Evolutionary conservation across 1,140 invertebrate genomes (phyloP), one percentile per base, ranked within the genome.

Genomic region (Saxidomus purpurata): DNA sequence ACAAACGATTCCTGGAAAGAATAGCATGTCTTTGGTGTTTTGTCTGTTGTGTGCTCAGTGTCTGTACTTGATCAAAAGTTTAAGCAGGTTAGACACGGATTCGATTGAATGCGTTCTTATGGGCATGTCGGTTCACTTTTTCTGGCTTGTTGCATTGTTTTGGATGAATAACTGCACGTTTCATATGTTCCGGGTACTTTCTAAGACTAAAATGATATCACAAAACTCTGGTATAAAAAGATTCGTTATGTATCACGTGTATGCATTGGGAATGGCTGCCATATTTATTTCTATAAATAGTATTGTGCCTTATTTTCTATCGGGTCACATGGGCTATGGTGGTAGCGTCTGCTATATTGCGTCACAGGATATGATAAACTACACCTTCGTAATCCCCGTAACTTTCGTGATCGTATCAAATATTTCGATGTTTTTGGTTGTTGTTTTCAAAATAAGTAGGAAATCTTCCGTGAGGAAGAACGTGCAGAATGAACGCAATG

Each of bases 101-200:
- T 59, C 80, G 9, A 9, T n/a, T 2, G 8, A 34, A 63, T 82
- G 80, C 25, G 13, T 36, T n/a, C 1, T 55, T 19, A 3, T 67
- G 0, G 80, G 80, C 31, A 40, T 82, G 59, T 47, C 34, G 4
- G 9, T 67, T 11, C 80, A 82, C 25, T 82, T 61, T 43, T 22
- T n/a, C 22, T 82, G 80, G 80, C 22, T 82, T 0, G 15, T 59
- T 40, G 31, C 55, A n/a, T 63, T 82, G 36, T 82, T 82, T 25
- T 82, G 59, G 55, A 82, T 82, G 80, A 82, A 82, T 34, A 67
- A 61, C 11, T 82, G 80, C 47, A 82, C 80, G 0, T 82, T 38
- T 34, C 80, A 82, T 49, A 82, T 67, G 55, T 82, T 63, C 34
- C 52, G 31, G 4, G 49, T 59, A 19, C 34, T 82, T 4, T 25